phyloP scores from a whole-genome alignment of 1,140 invertebrate species.

The Drosophila ananassae region DNA sequence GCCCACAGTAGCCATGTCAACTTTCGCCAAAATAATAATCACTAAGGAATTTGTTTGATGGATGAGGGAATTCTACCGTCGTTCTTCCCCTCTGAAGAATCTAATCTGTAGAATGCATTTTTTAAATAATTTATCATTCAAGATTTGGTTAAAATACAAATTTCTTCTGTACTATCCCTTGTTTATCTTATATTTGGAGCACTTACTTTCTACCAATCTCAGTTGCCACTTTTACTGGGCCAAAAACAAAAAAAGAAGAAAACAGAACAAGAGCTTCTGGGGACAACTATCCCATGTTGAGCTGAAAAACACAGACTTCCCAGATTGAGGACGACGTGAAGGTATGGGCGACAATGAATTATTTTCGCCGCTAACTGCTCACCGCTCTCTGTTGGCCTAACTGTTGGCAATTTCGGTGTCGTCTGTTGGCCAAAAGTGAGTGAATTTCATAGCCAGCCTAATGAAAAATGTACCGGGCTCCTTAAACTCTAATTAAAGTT shows the following conservation, averaged over 20 bases:
- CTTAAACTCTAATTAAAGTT: slow-evolving; percentile 81
- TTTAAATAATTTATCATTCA: not conserved
- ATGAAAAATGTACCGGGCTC: slow-evolving; percentile 61
- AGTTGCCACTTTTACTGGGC: slow-evolving; percentile 27
- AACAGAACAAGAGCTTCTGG: slow-evolving; percentile 27
- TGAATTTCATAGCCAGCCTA: slow-evolving; percentile 62
- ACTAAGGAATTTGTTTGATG: slow-evolving; percentile 13
- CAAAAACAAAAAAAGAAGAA: not conserved
- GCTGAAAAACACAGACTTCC: slow-evolving; percentile 20
- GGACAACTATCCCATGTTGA: slow-evolving; percentile 43
- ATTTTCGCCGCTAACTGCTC: slow-evolving; percentile 10
- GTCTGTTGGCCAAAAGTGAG: slow-evolving; percentile 48
- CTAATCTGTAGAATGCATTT: not conserved
- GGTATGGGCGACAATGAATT: slow-evolving; percentile 49
- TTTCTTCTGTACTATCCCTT: not conserved
- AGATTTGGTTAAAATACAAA: not conserved
- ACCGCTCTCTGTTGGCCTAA: slow-evolving; percentile 11
- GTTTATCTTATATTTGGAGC: not conserved
- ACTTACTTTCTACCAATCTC: slow-evolving; percentile 22
- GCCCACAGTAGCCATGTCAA: slow-evolving; percentile 37
- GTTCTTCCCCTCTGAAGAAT: not conserved
- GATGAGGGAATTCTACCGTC: slow-evolving; percentile 6
- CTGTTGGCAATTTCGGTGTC: slow-evolving; percentile 46
- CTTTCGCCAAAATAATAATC: slow-evolving; percentile 47
- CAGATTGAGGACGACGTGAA: slow-evolving; percentile 39